phyloP scores from a whole-genome alignment of 2,797 vertebrate genomes.

The Babyrousa celebensis region DNA sequence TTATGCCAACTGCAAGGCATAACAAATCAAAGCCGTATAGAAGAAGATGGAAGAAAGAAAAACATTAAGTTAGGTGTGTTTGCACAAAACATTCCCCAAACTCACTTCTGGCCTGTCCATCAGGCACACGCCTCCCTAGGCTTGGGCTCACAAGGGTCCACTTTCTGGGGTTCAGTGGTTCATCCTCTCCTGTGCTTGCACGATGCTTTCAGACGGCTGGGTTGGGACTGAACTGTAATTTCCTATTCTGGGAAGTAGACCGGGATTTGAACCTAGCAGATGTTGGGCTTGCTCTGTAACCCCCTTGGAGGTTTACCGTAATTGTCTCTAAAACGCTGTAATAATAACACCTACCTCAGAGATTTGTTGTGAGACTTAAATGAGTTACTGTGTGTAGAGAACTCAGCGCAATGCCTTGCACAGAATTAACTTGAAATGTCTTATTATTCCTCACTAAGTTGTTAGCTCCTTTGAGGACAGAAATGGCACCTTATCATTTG shows the following conservation, averaged over 20 bases:
- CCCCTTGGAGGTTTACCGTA: neutral
- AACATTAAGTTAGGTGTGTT: neutral
- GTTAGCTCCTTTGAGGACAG: neutral
- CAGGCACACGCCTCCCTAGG: neutral
- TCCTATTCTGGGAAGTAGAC: neutral
- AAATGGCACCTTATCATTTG: conserved; percentile 29
- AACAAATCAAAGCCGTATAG: neutral
- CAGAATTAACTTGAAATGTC: neutral
- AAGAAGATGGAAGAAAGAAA: conserved; percentile 24
- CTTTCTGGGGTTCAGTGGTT: neutral
- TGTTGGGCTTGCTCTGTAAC: neutral
- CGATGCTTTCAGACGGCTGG: neutral
- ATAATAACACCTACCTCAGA: neutral
- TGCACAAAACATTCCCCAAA: neutral
- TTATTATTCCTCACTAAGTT: neutral
- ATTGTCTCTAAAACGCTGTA: neutral
- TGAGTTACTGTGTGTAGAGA: neutral
- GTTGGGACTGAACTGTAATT: neutral
- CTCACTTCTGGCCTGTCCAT: neutral
- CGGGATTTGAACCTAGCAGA: neutral
- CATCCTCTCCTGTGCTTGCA: neutral
- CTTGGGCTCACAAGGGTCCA: neutral
- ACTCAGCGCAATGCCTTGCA: neutral
- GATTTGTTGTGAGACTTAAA: neutral
- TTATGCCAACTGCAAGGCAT: neutral